Base-by-base conservation (phyloP, 2,797 vertebrate species). In the Acanthurus tractus region DNA sequence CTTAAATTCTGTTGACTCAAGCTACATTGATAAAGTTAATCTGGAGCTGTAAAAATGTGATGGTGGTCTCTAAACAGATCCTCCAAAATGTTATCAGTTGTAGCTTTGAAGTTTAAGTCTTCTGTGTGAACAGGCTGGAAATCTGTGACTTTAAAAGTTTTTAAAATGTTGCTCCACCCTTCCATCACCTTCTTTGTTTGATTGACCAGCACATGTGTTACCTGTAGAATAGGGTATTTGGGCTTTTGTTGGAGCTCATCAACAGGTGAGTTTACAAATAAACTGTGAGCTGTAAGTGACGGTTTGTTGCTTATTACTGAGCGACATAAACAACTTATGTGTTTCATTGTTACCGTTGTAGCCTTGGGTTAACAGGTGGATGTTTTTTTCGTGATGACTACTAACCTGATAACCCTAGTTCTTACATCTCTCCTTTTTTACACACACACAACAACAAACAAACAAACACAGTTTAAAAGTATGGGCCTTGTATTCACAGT, bases 51-150 rank as follows among this genome's bases (percentile, higher is more conserved):
- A 34, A 6, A 34, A 34, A 6, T 34, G 29, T 34, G 29, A 34
- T 49, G 44, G 20, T 55, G 17, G 49, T 54, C 15, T 17, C 63
- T 40, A 12, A 40, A 40, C 38, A 40, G 1, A 40, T 9, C 38
- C 38, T 12, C 38, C 22, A 17, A 29, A 34, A 34, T 14, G 46
- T 20, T 8, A 44, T 34, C 15, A 10, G 3, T 48, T 2, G 13
- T 55, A 18, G 23, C 64, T 42, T 61, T 2, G 10, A n/a, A 17
- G 44, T 49, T 70, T 13, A 55, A 70, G 11, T 34, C 12, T 71
- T 2, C 5, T 3, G 15, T 2, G 18, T 13, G 9, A 53, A 38
- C 29, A 63, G 13, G 25, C 25, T 8, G 42, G 8, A 56, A 44
- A 50, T 56, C 5, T 54, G 48, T 55, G 25, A 34, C 3, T 10